These are phyloP conservation scores for Cistogaster globosa DNA, from an alignment of 2,888 invertebrate genomes.

Conservation along the genomic window DNA sequence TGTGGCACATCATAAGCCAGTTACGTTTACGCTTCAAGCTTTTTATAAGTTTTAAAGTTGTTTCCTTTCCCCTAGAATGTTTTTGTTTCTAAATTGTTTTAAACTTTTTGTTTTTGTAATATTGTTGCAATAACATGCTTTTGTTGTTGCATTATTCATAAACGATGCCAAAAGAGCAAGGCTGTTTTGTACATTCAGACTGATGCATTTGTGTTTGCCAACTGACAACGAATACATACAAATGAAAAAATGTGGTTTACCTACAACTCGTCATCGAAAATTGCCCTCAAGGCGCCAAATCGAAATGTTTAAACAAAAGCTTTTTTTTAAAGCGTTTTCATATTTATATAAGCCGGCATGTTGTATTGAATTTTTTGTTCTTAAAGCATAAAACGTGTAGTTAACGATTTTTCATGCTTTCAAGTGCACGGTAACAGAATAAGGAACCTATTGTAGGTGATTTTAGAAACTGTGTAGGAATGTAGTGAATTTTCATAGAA, in stretches of 20 bases:
- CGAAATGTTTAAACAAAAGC: conserved; percentile 60
- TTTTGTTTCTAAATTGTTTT: conserved; percentile 8
- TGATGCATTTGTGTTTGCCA: conserved; percentile 1
- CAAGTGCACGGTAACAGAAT: conserved; percentile 21
- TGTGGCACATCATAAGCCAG: conserved; percentile 54
- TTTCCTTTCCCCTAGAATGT: conserved; percentile 16
- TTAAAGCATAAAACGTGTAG: conserved; percentile 35
- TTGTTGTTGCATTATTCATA: conserved; percentile 69
- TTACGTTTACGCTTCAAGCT: conserved; percentile 64
- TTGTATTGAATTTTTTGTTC: conserved; percentile 8
- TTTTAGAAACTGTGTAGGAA: not conserved
- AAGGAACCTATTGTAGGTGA: not conserved
- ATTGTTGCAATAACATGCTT: conserved; percentile 53
- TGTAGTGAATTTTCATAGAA: not conserved
- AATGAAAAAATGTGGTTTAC: conserved; percentile 60
- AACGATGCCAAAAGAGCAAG: conserved; percentile 67
- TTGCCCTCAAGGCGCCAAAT: conserved; percentile 67
- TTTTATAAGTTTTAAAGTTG: conserved; percentile 31
- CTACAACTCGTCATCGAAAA: conserved; percentile 67
- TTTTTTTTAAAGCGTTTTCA: conserved; percentile 38
- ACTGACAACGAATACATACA: conserved; percentile 6
- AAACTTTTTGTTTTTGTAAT: conserved; percentile 29
- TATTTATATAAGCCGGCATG: conserved; percentile 40
- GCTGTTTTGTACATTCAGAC: conserved; percentile 35
- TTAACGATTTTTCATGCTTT: conserved; percentile 52